A percentile compares a stretch with the other conserved stretches of the same genome.
Conservation (phyloP, 2,888 invertebrate species). For the Seira ritae region DNA sequence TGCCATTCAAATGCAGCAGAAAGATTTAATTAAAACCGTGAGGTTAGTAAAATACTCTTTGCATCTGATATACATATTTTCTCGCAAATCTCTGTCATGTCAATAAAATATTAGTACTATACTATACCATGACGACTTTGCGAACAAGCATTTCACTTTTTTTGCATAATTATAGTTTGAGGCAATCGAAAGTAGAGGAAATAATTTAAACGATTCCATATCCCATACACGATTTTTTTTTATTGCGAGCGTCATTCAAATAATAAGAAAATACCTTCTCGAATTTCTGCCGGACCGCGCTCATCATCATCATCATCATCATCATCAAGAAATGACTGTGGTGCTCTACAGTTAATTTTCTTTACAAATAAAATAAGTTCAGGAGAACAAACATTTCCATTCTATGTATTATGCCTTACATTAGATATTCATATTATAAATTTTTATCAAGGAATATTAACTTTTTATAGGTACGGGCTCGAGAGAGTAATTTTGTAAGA, state of each 20-base stretch:
- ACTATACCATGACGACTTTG: neutral
- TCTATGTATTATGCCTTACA: neutral
- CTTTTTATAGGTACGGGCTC: neutral
- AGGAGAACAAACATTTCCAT: constrained; percentile 3
- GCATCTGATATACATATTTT: neutral
- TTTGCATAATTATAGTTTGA: neutral
- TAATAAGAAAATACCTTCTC: neutral
- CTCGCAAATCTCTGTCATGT: neutral
- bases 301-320: too few relatives aligned
- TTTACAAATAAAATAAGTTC: neutral
- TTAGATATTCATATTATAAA: too few relatives aligned
- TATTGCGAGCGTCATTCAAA: neutral
- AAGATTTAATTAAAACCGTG: constrained; percentile 1
- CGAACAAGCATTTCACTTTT: neutral
- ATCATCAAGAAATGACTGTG: too few relatives aligned
- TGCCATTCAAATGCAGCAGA: too few relatives aligned
- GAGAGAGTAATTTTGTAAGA: neutral
- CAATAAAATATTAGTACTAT: neutral
- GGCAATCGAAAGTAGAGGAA: neutral
- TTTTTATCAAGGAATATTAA: neutral
- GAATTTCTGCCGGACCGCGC: neutral
- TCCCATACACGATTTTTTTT: neutral
- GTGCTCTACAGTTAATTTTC: neutral
- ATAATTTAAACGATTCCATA: neutral
- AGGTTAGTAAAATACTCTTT: neutral